These are phyloP conservation scores for Cyclura pinguis DNA, from an alignment of 2,797 vertebrate genomes.

Conservation along the genomic window DNA sequence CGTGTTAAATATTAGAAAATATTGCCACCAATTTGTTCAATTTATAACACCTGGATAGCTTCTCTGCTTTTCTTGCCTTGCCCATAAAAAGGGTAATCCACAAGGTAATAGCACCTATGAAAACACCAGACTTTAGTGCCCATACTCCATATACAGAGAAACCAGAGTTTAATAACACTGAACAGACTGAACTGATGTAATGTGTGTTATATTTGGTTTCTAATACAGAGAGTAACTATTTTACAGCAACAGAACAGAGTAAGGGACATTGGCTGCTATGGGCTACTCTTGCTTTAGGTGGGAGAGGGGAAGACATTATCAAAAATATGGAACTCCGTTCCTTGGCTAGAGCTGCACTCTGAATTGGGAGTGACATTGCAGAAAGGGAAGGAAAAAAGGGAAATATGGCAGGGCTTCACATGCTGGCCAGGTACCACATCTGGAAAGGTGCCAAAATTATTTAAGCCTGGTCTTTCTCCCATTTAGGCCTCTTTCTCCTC, in stretches of 20 bases:
- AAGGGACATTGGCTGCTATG: neutral
- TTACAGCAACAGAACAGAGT: neutral
- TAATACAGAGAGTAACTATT: slow-evolving; percentile 1
- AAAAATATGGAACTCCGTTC: no score
- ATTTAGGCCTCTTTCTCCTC: no score
- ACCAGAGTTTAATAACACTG: slow-evolving; percentile 38
- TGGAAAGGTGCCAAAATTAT: no score
- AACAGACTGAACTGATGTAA: slow-evolving; percentile 44
- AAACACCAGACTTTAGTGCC: slow-evolving; percentile 28
- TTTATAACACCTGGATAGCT: slow-evolving; percentile 67
- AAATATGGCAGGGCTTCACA: no score
- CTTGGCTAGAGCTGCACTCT: no score
- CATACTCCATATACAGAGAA: neutral
- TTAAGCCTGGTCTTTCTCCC: no score
- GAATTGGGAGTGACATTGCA: no score
- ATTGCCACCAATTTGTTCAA: slow-evolving; percentile 67
- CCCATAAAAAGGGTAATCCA: slow-evolving; percentile 64
- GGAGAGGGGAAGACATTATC: neutral
- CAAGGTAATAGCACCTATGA: slow-evolving; percentile 60
- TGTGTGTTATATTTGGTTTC: slow-evolving; percentile 44
- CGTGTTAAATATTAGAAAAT: slow-evolving; percentile 64
- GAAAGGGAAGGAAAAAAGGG: no score
- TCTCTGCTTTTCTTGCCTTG: slow-evolving; percentile 57
- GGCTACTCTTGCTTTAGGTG: neutral
- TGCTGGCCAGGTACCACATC: no score